Evolutionary conservation across 1,140 invertebrate species (phyloP).

Genomic region (Notospermus geniculatus): DNA sequence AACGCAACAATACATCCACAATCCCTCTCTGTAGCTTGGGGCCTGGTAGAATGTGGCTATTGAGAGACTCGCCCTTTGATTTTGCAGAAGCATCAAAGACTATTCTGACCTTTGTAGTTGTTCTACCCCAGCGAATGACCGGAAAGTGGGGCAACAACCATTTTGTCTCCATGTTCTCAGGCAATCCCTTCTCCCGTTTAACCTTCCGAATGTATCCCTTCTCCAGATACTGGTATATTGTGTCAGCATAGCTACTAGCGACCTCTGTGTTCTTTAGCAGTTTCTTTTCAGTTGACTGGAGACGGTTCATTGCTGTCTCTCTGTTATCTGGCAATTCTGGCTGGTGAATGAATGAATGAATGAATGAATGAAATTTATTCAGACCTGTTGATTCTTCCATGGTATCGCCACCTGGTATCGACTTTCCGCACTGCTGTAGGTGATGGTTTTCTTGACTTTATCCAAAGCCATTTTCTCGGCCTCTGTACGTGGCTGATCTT

Average conservation of each 20-base stretch:
- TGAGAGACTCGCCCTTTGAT: constrained; percentile 11
- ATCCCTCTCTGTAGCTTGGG: constrained; percentile 48
- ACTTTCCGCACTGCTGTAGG: background rate
- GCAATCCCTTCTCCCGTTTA: background rate
- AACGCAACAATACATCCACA: constrained; percentile 26
- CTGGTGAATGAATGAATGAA: no score
- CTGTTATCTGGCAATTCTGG: constrained; percentile 17
- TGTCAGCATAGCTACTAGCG: background rate
- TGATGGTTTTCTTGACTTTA: background rate
- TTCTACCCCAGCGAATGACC: constrained; percentile 8
- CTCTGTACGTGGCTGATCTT: background rate
- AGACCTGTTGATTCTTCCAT: constrained; percentile 13
- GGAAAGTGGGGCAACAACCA: constrained; percentile 24
- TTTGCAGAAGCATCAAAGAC: constrained; percentile 23
- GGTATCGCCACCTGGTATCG: constrained; percentile 16
- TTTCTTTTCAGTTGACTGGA: constrained; percentile 18
- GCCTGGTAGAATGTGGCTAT: constrained; percentile 25
- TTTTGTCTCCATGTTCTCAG: background rate
- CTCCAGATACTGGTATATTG: background rate
- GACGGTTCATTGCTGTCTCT: constrained; percentile 13
- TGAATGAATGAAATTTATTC: no score
- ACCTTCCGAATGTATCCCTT: constrained; percentile 7
- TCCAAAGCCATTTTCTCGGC: background rate
- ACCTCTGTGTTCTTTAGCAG: constrained; percentile 7
- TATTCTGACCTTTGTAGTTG: constrained; percentile 21